Evolutionary conservation across 1,140 invertebrate genomes (phyloP).

Genomic region (Doryteuthis pealeii): DNA sequence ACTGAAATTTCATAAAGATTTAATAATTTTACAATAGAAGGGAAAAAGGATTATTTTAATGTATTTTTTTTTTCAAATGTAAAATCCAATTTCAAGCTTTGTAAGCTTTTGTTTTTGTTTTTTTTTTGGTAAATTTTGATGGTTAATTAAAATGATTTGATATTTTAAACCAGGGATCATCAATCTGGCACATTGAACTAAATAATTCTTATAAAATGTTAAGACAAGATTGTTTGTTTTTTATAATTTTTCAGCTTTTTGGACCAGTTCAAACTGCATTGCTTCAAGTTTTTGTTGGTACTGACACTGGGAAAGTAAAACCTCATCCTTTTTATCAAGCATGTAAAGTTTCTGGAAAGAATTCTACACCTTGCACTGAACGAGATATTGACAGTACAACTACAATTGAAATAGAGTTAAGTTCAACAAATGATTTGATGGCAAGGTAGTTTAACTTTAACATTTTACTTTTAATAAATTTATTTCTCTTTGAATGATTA

Average conservation of each 20-base stretch:
- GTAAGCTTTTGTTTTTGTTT: no score
- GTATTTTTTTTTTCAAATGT: neutral
- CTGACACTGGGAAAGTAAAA: slow-evolving; percentile 77
- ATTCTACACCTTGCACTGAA: slow-evolving; percentile 89
- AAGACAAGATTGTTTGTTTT: neutral
- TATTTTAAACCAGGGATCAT: no score
- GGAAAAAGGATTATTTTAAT: neutral
- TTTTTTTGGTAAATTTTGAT: no score
- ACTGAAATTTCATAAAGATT: neutral
- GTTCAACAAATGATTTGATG: slow-evolving; percentile 86
- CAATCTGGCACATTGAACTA: no score
- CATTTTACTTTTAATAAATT: neutral
- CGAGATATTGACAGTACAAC: slow-evolving; percentile 86
- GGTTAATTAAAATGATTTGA: no score
- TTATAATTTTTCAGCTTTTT: slow-evolving; percentile 65
- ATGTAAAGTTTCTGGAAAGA: slow-evolving; percentile 92
- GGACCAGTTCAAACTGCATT: slow-evolving; percentile 84
- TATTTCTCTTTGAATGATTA: neutral
- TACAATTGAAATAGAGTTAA: slow-evolving; percentile 88
- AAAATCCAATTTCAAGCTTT: no score
- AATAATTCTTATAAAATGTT: no score
- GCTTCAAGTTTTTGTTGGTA: slow-evolving; percentile 91
- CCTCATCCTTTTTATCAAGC: slow-evolving; percentile 96
- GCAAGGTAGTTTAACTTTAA: slow-evolving; percentile 66
- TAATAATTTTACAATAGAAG: neutral